phyloP scores from a whole-genome alignment of 2,888 invertebrate species.

The Bruchidius siliquastri region DNA sequence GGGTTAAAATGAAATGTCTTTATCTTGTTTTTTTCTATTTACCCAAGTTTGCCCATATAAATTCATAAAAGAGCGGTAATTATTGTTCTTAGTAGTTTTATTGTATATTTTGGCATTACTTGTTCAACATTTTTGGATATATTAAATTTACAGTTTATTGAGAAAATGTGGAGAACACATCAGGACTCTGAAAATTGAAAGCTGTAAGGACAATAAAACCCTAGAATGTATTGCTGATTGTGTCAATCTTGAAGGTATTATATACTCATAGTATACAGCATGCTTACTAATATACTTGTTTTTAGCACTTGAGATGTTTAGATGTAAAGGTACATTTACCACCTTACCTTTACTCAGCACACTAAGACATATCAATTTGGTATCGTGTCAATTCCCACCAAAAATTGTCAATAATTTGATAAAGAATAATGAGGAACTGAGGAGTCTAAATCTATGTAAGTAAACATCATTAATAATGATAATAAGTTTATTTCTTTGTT shows the following conservation, averaged over 20 bases:
- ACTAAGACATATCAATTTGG: slow-evolving; percentile 26
- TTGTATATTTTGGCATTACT: no score
- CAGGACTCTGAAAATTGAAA: slow-evolving; percentile 29
- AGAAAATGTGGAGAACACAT: slow-evolving; percentile 31
- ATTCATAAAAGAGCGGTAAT: no score
- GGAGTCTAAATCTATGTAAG: slow-evolving; percentile 29
- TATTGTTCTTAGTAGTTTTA: no score
- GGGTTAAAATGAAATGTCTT: no score
- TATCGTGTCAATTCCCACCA: slow-evolving; percentile 31
- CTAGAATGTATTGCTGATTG: slow-evolving; percentile 29
- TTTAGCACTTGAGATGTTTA: slow-evolving; percentile 27
- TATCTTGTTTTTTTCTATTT: no score
- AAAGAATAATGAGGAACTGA: slow-evolving; percentile 28
- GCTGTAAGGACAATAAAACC: slow-evolving; percentile 30
- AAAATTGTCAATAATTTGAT: slow-evolving; percentile 29
- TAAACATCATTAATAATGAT: slow-evolving; percentile 9
- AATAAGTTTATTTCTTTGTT: no score
- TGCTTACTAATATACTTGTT: slow-evolving; percentile 8
- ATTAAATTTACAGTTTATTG: slow-evolving; percentile 28
- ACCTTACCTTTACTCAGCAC: slow-evolving; percentile 24
- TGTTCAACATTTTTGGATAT: background rate
- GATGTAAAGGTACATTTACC: slow-evolving; percentile 33
- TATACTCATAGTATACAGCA: slow-evolving; percentile 1
- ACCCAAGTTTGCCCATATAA: no score
- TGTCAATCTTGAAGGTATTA: slow-evolving; percentile 31